Base-by-base conservation (phyloP, 1,140 invertebrate genomes). In the Latrodectus geometricus region DNA sequence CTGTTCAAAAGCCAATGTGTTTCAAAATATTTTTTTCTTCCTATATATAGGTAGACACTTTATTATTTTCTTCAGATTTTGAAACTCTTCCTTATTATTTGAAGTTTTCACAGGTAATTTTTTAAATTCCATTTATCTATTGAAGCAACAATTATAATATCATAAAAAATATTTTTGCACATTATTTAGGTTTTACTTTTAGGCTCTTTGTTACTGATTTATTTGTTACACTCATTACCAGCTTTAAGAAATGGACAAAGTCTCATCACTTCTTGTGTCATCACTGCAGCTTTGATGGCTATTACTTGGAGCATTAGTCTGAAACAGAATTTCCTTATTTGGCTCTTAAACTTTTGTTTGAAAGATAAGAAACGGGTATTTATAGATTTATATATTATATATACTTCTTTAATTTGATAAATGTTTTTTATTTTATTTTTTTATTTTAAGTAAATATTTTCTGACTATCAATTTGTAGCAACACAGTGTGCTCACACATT, bases 161-260 rank as follows among this genome's bases (percentile, higher is more conserved):
- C 11, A 61, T 4, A 14, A 61, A 61, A 61, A 14, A 61, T 61
- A 1, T 61, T 61, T 35, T 35, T 35, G 35, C n/a, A 35, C 35
- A 61, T 14, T 14, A 61, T 73, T n/a, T 8, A 83, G 80, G 66
- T 83, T 73, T 74, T 83, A 74, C 69, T 83, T 83, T 83, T 83
- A 50, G 80, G 80, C 20, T 21, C 14, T 21, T 11, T 83, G 49
- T 61, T 74, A 65, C 49, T 83, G n/a, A n/a, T 83, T 8, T 68
- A 61, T 48, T 12, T 54, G n/a, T 49, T 74, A 12, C 65, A 56
- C 74, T 35, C 49, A 20, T 17, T 66, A 74, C 70, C 80, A 65
- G 11, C 20, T 35, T 81, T 72, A n/a, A 81, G 65, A 21, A 35
- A 72, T 21, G 66, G 49, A 23, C 17, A 54, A 23, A 23, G 70